Evolutionary conservation across 2,797 vertebrate species (phyloP).

Genomic region (Bradypus variegatus): DNA sequence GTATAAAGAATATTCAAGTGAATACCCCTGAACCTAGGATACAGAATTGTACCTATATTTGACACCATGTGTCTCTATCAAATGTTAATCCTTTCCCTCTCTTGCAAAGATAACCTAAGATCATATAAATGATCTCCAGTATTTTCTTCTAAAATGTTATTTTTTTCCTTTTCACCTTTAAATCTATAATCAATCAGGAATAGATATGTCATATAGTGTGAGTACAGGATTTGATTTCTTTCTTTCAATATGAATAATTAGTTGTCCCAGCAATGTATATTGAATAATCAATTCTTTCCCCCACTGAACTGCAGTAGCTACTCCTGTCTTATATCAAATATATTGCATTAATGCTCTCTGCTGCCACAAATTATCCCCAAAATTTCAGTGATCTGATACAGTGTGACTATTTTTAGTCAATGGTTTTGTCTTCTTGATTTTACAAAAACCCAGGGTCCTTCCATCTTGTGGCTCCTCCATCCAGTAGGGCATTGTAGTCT

Average conservation of each 20-base stretch:
- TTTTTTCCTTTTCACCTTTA: neutral
- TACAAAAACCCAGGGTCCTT: neutral
- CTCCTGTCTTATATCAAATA: neutral
- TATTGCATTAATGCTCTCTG: neutral
- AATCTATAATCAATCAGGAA: neutral
- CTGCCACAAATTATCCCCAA: neutral
- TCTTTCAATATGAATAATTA: neutral
- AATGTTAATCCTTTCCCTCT: neutral
- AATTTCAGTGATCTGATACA: neutral
- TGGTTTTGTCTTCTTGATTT: neutral
- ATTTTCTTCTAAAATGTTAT: neutral
- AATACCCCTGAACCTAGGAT: neutral
- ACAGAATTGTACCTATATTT: neutral
- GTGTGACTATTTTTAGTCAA: neutral
- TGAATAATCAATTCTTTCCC: neutral
- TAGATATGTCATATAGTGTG: neutral
- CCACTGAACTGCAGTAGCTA: neutral
- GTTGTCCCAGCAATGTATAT: neutral
- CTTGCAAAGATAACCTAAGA: neutral
- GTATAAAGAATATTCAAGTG: slow-evolving; percentile 11
- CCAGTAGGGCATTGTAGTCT: neutral
- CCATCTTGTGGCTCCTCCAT: neutral
- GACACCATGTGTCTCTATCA: neutral
- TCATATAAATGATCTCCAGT: neutral
- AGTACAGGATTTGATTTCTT: neutral